These are phyloP conservation scores for Hoplodrina blanda DNA, from an alignment of 2,888 invertebrate genomes.

Conservation along the genomic window DNA sequence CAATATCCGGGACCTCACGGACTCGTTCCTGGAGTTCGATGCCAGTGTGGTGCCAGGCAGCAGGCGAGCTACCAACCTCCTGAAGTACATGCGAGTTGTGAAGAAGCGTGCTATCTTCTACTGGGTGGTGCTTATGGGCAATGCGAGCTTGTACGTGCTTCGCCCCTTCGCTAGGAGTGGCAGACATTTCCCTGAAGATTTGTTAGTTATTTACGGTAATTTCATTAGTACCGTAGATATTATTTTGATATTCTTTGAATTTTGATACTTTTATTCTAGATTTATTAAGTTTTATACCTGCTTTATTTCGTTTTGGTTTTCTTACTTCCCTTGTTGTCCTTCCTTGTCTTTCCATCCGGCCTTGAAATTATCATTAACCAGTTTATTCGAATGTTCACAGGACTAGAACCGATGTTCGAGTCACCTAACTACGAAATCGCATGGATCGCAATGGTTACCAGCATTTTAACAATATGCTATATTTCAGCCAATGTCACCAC, in stretches of 20 bases:
- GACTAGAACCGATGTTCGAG: conserved; percentile 57
- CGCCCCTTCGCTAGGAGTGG: conserved; percentile 29
- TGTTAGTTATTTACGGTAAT: conserved; percentile 55
- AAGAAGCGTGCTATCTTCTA: conserved; percentile 59
- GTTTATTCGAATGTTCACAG: conserved; percentile 21
- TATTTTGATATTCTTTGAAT: too few relatives aligned
- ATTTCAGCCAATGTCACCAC: conserved; percentile 52
- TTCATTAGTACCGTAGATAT: too few relatives aligned
- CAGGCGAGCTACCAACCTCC: conserved; percentile 58
- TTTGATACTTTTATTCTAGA: too few relatives aligned
- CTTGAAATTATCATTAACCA: too few relatives aligned
- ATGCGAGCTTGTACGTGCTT: conserved; percentile 25
- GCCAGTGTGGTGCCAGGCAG: conserved; percentile 44
- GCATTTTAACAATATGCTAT: conserved; percentile 37
- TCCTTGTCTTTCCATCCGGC: too few relatives aligned
- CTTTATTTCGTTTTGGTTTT: too few relatives aligned
- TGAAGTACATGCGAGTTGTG: conserved; percentile 46
- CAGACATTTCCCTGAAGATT: conserved; percentile 51
- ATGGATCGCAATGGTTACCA: conserved; percentile 1
- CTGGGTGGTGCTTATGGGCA: conserved; percentile 46
- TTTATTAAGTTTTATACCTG: too few relatives aligned
- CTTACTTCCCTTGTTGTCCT: too few relatives aligned
- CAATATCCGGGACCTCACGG: conserved; percentile 57
- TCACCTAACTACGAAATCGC: conserved; percentile 59
- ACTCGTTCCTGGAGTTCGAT: conserved; percentile 62